Evolutionary conservation across 1,140 invertebrate species (phyloP).

Genomic region (Drosophila littoralis): DNA sequence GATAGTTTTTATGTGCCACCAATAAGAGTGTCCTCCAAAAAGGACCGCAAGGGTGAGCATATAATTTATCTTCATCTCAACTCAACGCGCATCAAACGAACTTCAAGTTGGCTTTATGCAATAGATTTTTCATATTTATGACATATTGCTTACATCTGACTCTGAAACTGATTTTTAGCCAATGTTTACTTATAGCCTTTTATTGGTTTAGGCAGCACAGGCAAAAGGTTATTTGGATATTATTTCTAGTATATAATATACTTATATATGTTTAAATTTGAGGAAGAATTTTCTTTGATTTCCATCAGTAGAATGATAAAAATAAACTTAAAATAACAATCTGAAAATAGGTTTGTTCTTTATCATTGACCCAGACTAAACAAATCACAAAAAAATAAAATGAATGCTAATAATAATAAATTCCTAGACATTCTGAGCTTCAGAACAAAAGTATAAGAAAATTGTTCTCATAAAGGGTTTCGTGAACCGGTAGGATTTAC

Average conservation of each 20-base stretch:
- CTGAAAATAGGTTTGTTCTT: background rate
- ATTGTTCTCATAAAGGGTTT: conserved; percentile 54
- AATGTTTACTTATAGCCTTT: background rate
- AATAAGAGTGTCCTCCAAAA: background rate
- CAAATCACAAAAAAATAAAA: background rate
- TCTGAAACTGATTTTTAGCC: background rate
- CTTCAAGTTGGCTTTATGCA: conserved; percentile 6
- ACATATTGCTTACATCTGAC: conserved; percentile 5
- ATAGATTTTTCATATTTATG: conserved; percentile 6
- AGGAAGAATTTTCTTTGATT: background rate
- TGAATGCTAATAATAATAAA: background rate
- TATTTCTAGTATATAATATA: background rate
- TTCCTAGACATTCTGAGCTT: conserved; percentile 12
- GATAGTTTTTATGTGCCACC: conserved; percentile 29
- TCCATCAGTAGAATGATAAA: no score
- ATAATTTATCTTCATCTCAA: conserved; percentile 28
- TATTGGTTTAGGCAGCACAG: conserved; percentile 8
- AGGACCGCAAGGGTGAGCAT: conserved; percentile 25
- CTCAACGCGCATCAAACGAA: conserved; percentile 2
- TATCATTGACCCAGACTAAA: background rate
- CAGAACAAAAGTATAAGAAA: conserved; percentile 40
- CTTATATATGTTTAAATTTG: background rate
- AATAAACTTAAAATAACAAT: background rate
- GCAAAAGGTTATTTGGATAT: background rate
- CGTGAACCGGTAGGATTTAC: conserved; percentile 49